Evolutionary conservation across 1,140 invertebrate genomes (phyloP), one percentile per base, ranked within the genome.

Genomic region (Oedothorax gibbosus): DNA sequence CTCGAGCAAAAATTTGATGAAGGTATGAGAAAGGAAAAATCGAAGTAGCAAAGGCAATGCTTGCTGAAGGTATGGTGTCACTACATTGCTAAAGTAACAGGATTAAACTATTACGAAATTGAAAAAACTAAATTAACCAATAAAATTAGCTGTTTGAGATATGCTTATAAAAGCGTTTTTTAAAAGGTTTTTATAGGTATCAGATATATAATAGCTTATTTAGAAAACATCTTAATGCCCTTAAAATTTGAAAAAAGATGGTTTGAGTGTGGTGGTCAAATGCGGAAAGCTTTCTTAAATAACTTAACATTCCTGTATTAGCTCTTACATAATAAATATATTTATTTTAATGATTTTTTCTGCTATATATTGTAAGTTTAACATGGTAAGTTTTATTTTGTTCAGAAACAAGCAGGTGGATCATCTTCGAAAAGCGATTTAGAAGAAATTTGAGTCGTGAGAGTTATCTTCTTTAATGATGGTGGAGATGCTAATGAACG

Each of bases 51-150:
- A 64, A 77, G 21, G 57, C 57, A 64, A 64, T 77, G 57, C 75
- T 77, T 77, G 57, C 57, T 49, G 60, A 64, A 49, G 75, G 57
- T 64, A 77, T 77, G 57, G 57, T 77, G 50, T 50, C 57, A 77
- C 73, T 77, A 77, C 51, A 54, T 77, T 77, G 56, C 54, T 77
- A 77, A 35, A 77, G 60, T 64, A 64, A 77, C 75, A 50, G n/a
- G n/a, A n/a, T n/a, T n/a, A n/a, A n/a, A n/a, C n/a, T n/a, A n/a
- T n/a, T n/a, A n/a, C n/a, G n/a, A 49, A 49, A 75, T n/a, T 21
- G 51, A n/a, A 50, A 72, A 35, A 49, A 9, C 35, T 49, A 11
- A 11, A 50, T 11, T 20, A 49, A 49, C 69, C 35, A 20, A 72
- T 72, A 72, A 72, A 7, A 12, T 68, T 49, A 49, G 12, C 20